Evolutionary conservation across 2,888 invertebrate species (phyloP).

Genomic region (Pheosia tremula): DNA sequence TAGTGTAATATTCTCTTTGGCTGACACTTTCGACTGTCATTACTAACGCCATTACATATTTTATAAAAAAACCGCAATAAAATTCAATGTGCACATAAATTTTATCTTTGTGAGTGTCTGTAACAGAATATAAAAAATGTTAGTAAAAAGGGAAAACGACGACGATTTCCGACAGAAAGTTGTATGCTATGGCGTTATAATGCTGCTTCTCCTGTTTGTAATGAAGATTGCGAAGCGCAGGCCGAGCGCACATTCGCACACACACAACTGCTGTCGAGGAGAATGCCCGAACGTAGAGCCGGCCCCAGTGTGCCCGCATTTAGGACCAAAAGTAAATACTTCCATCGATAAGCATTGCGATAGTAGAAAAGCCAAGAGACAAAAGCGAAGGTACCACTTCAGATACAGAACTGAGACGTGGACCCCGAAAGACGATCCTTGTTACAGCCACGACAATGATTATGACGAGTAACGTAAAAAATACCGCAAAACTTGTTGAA

Average conservation of each 20-base stretch:
- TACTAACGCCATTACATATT: neutral
- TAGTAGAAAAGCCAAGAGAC: constrained; percentile 36
- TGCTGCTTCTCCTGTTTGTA: constrained; percentile 47
- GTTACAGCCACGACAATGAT: constrained; percentile 30
- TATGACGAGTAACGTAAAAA: constrained; percentile 33
- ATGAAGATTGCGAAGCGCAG: constrained; percentile 41
- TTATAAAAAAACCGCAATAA: constrained; percentile 8
- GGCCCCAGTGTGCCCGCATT: neutral
- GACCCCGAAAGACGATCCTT: constrained; percentile 33
- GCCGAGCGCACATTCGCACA: neutral
- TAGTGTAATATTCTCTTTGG: no score
- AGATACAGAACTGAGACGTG: constrained; percentile 48
- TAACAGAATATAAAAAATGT: constrained; percentile 41
- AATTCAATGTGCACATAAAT: constrained; percentile 15
- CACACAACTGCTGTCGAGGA: neutral
- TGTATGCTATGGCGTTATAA: constrained; percentile 43
- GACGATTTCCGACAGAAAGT: constrained; percentile 41
- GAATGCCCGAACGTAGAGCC: neutral
- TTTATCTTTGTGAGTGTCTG: constrained; percentile 7
- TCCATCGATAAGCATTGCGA: constrained; percentile 21
- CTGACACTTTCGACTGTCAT: neutral
- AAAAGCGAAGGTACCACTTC: constrained; percentile 45
- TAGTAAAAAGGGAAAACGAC: constrained; percentile 49
- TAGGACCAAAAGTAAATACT: constrained; percentile 6
- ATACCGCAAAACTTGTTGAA: constrained; percentile 10